Evolutionary conservation across 1,140 invertebrate species (phyloP), one percentile per base, ranked within the genome.

Genomic region (Drosophila fuyamai): DNA sequence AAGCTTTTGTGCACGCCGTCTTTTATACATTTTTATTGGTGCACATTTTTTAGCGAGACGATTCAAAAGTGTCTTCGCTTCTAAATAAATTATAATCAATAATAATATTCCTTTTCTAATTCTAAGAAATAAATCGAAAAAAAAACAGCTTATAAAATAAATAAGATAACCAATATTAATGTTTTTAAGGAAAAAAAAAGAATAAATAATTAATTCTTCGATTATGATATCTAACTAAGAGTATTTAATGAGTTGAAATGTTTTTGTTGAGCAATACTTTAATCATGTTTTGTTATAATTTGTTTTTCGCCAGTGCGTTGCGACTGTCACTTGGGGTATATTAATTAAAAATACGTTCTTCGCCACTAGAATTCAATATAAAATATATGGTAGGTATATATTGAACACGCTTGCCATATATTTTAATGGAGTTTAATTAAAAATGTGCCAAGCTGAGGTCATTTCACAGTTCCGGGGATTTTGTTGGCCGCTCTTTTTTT

Each of bases 371-470:
- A 55, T 56, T 54, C 53, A 62, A 79, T 67, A 74, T 79, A 46
- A 68, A 62, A 48, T 72, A 65, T 46, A 55, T 66, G 47, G 23
- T 23, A 4, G 53, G 38, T 18, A 76, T 55, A 12, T 75, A 60
- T 53, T 41, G 56, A 53, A 76, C 44, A 55, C 41, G 47, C 55
- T 59, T 13, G 48, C 62, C 54, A 62, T 80, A 57, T 73, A 81
- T 76, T 83, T 80, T 81, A 80, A 80, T 83, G 60, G 59, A 84
- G 68, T 83, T 83, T 84, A 83, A 83, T 84, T 82, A 84, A 83
- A 83, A 83, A 76, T 75, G 67, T 73, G 61, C 55, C 72, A 76
- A 67, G 66, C 65, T 70, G 73, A 70, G 60, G 66, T 71, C 73
- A 68, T 74, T 77, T 76, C 68, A 58, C 51, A 48, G 67, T 58